Evolutionary conservation across 2,888 invertebrate species (phyloP).

Genomic region (Choreutis nemorana): DNA sequence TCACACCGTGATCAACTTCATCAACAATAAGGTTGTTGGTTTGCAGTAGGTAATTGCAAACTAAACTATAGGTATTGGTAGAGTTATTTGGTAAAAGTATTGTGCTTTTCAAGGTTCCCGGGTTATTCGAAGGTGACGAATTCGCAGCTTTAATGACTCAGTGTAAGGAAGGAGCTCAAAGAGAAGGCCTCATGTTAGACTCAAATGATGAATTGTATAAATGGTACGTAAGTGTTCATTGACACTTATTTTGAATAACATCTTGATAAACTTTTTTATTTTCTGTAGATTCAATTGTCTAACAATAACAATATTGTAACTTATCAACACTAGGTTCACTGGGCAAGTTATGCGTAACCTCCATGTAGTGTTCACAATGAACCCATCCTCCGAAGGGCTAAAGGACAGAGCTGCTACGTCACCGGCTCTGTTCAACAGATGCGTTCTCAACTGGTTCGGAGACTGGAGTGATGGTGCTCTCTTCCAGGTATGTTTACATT

Average conservation of each 20-base stretch:
- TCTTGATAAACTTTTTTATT: neutral
- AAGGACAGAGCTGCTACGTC: conserved; percentile 99
- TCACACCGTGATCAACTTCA: no score
- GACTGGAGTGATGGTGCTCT: conserved; percentile 98
- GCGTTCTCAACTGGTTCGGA: conserved; percentile 99
- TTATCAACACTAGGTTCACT: conserved; percentile 73
- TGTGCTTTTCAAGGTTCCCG: conserved; percentile 74
- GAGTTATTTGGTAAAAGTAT: no score
- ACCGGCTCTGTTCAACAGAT: conserved; percentile 98
- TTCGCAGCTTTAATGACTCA: conserved; percentile 99
- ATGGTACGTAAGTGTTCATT: conserved; percentile 67
- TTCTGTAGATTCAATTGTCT: neutral
- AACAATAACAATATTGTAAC: neutral
- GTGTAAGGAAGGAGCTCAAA: conserved; percentile 98
- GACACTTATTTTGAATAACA: neutral
- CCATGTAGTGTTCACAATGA: conserved; percentile 99
- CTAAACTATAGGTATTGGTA: no score
- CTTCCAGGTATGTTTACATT: conserved; percentile 72
- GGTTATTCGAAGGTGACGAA: conserved; percentile 95
- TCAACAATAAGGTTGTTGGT: no score
- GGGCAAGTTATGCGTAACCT: conserved; percentile 98
- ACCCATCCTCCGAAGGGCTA: conserved; percentile 97
- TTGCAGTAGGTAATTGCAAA: no score
- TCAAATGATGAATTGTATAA: conserved; percentile 98
- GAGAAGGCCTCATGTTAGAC: conserved; percentile 98